Evolutionary conservation across 2,888 invertebrate genomes (phyloP), one percentile per base, ranked within the genome.

Genomic region (Ophion slaviceki): DNA sequence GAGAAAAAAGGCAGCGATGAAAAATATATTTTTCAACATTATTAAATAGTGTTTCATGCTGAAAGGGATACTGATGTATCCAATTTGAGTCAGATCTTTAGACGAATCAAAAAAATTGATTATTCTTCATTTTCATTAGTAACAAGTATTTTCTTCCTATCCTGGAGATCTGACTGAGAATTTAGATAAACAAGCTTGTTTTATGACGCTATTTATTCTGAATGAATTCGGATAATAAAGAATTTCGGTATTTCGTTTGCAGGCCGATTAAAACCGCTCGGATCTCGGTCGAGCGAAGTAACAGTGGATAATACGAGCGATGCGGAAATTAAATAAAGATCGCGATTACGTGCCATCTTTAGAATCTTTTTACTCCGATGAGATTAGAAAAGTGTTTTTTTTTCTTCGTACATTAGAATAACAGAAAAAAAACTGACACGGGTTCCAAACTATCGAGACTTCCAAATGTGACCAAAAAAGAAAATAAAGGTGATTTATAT

Each of bases 181-280:
- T 53, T 53, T 14, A 53, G 14, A 17, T 17, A 53, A 53, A 53
- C 53, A 53, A 17, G 11, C 47, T 53, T 53, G 2, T 47, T 47
- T 14, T 2, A 47, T 47, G 3, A 47, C 11, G 4, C 10, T 47
- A 11, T 14, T 47, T 14, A 2, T 53, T 53, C 14, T 17, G 53
- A 17, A 53, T 53, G 17, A 53, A 53, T 53, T 14, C 5, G 53
- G 4, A 47, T 47, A 14, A 47, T 47, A 10, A 47, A 14, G 47
- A 57, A 14, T 24, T 14, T 45, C 67, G 75, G 47, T 84, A 40
- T 75, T 86, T 74, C 82, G 14, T 87, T 86, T 36, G 64, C 86
- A 89, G 89, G 85, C 78, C 85, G 79, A 80, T 76, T 87, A 67
- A 88, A 87, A 61, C 88, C 89, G 59, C 85, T 87, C 85, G 24